phyloP scores from a whole-genome alignment of 2,888 invertebrate genomes.

The Hyalella azteca region DNA sequence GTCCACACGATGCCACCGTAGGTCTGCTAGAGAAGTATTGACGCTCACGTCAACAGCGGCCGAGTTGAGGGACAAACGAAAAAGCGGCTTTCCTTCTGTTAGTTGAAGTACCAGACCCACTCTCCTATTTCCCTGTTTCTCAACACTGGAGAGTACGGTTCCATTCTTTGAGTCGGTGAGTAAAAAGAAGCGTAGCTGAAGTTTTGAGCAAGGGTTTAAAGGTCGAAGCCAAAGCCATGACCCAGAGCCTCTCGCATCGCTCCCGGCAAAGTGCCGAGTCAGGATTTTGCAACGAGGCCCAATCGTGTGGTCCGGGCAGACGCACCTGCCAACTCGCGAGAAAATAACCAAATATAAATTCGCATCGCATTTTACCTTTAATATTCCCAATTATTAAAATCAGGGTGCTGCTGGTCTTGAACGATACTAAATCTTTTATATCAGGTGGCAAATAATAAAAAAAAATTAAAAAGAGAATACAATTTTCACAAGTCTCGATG shows the following conservation, averaged over 20 bases:
- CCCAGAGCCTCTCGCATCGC: neutral
- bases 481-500: too few relatives aligned
- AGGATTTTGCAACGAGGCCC: conserved; percentile 78
- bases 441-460: too few relatives aligned
- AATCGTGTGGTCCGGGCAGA: conserved; percentile 77
- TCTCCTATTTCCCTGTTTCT: conserved; percentile 59
- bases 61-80: conserved; percentile 86
- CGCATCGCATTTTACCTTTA: too few relatives aligned
- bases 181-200: conserved; percentile 81
- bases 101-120: conserved; percentile 77
- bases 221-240: conserved; percentile 88
- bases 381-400: too few relatives aligned
- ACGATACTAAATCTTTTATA: too few relatives aligned
- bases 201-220: conserved; percentile 83
- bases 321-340: conserved; percentile 69
- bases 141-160: conserved; percentile 82
- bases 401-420: too few relatives aligned
- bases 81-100: conserved; percentile 78
- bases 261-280: conserved; percentile 17
- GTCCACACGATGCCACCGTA: conserved; percentile 85
- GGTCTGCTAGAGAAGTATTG: conserved; percentile 72
- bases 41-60: conserved; percentile 64
- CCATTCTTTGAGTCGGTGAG: conserved; percentile 78
- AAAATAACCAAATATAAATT: too few relatives aligned
- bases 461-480: too few relatives aligned